Conservation (phyloP, 2,113 vertebrate species). For the Pagrus major region DNA sequence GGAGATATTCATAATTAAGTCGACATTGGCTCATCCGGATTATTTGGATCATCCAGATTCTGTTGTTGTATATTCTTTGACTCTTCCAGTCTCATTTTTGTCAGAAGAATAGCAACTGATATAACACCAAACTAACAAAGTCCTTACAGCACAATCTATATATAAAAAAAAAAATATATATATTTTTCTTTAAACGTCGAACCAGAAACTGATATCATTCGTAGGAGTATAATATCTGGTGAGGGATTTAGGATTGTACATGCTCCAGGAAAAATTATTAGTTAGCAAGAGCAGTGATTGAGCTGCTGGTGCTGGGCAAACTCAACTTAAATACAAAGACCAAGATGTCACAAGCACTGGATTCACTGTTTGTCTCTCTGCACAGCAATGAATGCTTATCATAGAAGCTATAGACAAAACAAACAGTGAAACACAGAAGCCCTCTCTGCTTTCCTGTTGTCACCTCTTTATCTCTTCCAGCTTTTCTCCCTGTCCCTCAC, state of each 20-base stretch:
- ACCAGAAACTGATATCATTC: not conserved
- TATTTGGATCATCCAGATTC: not conserved
- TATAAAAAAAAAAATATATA: not conserved
- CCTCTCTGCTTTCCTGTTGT: conserved; percentile 8
- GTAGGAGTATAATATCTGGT: not conserved
- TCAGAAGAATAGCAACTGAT: not conserved
- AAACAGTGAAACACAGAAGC: not conserved
- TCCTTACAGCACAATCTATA: not conserved
- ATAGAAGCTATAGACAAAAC: not conserved
- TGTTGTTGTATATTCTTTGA: not conserved
- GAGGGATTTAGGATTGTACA: not conserved
- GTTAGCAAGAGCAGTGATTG: not conserved
- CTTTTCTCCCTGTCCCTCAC: no score
- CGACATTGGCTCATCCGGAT: not conserved
- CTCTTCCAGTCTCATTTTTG: not conserved
- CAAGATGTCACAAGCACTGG: not conserved
- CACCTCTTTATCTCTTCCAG: conserved; percentile 30
- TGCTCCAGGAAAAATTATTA: not conserved
- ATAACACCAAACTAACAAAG: not conserved
- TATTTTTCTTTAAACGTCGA: not conserved
- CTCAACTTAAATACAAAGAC: conserved; percentile 4
- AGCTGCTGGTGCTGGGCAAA: not conserved
- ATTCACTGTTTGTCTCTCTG: not conserved
- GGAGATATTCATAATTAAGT: not conserved
- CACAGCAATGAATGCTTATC: not conserved